Evolutionary conservation across 2,113 vertebrate genomes (phyloP).

Genomic region (Scartelaos histophorus): DNA sequence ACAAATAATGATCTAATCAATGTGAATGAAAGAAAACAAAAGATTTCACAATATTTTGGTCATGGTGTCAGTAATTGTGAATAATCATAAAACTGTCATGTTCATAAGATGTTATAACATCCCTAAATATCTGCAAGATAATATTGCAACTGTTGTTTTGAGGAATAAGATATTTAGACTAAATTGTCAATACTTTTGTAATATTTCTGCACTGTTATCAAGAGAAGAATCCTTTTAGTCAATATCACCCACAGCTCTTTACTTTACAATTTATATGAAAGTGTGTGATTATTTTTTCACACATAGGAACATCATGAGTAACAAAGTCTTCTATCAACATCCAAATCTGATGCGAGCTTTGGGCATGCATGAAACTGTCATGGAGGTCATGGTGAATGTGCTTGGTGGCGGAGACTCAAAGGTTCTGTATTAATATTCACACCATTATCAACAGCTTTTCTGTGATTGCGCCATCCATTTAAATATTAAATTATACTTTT

Average conservation of each 20-base stretch:
- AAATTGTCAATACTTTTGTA: too few species aligned
- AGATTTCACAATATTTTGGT: too few species aligned
- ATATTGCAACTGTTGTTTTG: neutral
- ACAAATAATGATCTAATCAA: too few species aligned
- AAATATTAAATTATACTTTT: slow-evolving; percentile 1
- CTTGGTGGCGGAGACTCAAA: slow-evolving; percentile 91
- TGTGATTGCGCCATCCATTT: neutral
- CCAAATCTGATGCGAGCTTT: slow-evolving; percentile 92
- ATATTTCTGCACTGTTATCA: too few species aligned
- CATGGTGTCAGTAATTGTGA: too few species aligned
- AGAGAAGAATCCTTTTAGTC: neutral
- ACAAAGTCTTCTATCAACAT: slow-evolving; percentile 93
- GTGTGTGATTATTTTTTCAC: neutral
- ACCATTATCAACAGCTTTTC: neutral
- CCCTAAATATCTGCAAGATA: neutral
- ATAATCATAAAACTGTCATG: too few species aligned
- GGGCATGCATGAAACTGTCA: slow-evolving; percentile 94
- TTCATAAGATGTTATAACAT: neutral
- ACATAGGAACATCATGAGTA: slow-evolving; percentile 92
- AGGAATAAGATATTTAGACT: too few species aligned
- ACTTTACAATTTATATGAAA: too few species aligned
- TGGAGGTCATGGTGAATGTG: slow-evolving; percentile 97
- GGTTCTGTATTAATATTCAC: slow-evolving; percentile 63
- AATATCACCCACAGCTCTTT: neutral
- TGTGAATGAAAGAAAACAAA: too few species aligned